These are phyloP conservation scores for Ia io DNA, from an alignment of 2,113 vertebrate genomes.

Conservation along the genomic window DNA sequence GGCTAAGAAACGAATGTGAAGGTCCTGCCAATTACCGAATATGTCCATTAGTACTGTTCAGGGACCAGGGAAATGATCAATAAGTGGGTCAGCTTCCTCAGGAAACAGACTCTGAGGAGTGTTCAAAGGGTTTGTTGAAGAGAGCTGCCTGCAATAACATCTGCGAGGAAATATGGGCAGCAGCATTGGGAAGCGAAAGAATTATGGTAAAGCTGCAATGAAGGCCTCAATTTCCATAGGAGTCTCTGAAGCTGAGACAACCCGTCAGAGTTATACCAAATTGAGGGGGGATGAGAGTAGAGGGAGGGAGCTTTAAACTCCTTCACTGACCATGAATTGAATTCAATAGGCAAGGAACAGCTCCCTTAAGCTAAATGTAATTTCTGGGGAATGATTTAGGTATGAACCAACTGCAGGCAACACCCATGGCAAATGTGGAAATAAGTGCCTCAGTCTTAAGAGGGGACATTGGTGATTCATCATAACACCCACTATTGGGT, in stretches of 20 bases:
- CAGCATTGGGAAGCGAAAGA: not conserved
- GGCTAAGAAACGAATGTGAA: not conserved
- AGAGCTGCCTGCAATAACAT: not conserved
- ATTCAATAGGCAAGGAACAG: not conserved
- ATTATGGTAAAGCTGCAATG: not conserved
- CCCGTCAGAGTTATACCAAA: not conserved
- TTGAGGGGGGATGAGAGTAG: not conserved
- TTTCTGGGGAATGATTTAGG: not conserved
- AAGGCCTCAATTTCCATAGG: not conserved
- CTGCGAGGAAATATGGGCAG: not conserved
- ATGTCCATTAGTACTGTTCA: not conserved
- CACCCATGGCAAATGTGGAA: not conserved
- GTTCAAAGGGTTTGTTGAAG: not conserved
- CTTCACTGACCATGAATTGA: not conserved
- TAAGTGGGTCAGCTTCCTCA: not conserved
- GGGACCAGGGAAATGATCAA: not conserved
- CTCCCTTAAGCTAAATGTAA: not conserved
- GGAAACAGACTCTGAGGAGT: not conserved
- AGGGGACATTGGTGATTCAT: not conserved
- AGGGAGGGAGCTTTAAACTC: not conserved
- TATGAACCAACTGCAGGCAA: not conserved
- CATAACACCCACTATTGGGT: not conserved
- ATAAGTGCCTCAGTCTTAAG: not conserved
- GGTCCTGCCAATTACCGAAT: not conserved
- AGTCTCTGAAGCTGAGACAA: not conserved